Conservation (phyloP, 2,797 vertebrate species). For the Clarias laeviceps region DNA sequence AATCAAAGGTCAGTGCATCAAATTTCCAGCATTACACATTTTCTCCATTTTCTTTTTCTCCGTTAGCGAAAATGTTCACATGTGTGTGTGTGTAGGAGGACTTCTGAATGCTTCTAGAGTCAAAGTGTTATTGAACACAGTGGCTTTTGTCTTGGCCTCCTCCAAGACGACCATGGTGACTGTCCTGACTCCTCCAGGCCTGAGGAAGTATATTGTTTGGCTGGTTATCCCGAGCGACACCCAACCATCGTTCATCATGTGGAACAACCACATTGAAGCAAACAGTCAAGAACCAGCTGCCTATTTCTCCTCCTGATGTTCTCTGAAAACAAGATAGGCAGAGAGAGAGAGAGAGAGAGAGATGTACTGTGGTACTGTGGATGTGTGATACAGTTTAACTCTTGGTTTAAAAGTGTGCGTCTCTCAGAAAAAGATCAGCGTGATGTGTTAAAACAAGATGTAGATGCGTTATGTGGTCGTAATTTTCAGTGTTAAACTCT, state of each 20-base stretch:
- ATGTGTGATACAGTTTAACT: background rate
- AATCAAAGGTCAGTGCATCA: constrained; percentile 19
- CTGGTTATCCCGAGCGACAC: constrained; percentile 31
- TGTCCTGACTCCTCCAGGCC: constrained; percentile 32
- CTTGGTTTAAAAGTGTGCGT: background rate
- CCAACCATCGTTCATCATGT: constrained; percentile 23
- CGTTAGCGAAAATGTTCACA: background rate
- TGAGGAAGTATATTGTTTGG: constrained; percentile 39
- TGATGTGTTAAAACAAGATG: background rate
- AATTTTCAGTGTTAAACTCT: background rate
- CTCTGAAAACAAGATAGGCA: background rate
- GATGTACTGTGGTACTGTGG: background rate
- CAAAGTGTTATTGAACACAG: constrained; percentile 42
- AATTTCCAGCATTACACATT: constrained; percentile 33
- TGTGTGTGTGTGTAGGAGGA: constrained; percentile 22
- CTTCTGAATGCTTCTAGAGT: constrained; percentile 51
- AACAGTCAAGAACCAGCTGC: background rate
- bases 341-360: background rate
- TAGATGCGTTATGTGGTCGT: background rate
- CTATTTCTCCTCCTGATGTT: background rate
- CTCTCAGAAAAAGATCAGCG: background rate
- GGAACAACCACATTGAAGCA: constrained; percentile 14
- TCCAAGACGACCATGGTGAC: constrained; percentile 24
- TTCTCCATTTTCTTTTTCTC: constrained; percentile 21
- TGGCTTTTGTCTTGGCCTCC: constrained; percentile 49